These are phyloP conservation scores for Plotosus lineatus DNA, from an alignment of 2,113 vertebrate genomes.

Conservation along the genomic window DNA sequence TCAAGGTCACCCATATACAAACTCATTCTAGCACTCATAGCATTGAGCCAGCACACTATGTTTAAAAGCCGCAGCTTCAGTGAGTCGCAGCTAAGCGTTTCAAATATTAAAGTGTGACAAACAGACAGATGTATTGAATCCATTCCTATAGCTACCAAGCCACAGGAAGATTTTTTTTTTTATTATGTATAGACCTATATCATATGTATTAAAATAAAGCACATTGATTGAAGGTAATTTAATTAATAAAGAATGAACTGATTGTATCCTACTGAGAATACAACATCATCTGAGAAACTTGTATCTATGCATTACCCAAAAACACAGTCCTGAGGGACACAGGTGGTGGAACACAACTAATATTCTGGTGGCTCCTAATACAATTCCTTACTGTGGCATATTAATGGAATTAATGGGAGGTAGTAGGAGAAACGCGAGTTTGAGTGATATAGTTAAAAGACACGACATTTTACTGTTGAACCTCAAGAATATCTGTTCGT, in stretches of 20 bases:
- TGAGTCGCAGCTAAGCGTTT: too few relatives aligned
- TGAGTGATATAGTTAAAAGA: background rate
- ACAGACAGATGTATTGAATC: too few relatives aligned
- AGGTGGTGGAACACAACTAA: conserved; percentile 16
- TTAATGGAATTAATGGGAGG: conserved; percentile 2
- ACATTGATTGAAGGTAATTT: background rate
- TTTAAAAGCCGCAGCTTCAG: too few relatives aligned
- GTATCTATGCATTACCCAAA: conserved; percentile 25
- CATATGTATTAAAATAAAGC: too few relatives aligned
- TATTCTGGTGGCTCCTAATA: background rate
- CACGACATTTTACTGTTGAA: background rate
- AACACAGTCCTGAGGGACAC: conserved; percentile 38
- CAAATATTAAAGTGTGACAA: too few relatives aligned
- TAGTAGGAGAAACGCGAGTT: background rate
- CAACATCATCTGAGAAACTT: background rate
- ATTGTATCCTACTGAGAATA: background rate
- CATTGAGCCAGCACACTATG: too few relatives aligned
- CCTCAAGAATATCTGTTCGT: background rate
- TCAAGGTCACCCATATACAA: too few relatives aligned
- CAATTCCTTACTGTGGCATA: conserved; percentile 28
- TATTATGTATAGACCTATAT: too few relatives aligned
- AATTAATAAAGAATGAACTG: background rate
- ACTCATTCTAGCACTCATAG: too few relatives aligned
- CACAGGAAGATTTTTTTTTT: too few relatives aligned
- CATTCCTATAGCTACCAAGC: too few relatives aligned